Evolutionary conservation across 2,888 invertebrate species (phyloP).

Genomic region (Sphaerophoria taeniata): DNA sequence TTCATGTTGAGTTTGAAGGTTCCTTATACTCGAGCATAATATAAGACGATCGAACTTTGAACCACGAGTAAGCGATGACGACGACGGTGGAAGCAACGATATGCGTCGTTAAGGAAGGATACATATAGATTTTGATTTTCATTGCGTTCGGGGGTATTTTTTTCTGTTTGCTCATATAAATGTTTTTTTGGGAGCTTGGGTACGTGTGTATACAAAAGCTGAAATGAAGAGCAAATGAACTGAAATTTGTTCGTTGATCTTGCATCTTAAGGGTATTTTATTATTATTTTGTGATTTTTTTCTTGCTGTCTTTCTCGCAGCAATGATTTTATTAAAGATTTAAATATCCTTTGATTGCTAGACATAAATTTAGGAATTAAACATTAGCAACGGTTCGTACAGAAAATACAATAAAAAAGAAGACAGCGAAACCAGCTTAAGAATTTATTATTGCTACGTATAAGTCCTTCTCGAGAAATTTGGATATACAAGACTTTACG

Average conservation of each 20-base stretch:
- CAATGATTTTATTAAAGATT: conserved; percentile 13
- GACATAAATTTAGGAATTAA: conserved; percentile 5
- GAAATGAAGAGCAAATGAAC: conserved; percentile 49
- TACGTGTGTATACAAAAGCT: conserved; percentile 36
- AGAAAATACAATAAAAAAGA: background rate
- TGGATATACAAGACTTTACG: background rate
- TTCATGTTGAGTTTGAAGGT: conserved; percentile 69
- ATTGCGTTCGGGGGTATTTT: conserved; percentile 27
- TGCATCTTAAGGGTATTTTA: conserved; percentile 13
- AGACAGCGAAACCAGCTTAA: background rate
- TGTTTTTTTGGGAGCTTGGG: background rate
- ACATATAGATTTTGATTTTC: conserved; percentile 41
- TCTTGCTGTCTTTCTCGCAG: background rate
- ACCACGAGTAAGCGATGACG: background rate
- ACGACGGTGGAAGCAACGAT: background rate
- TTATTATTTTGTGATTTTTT: background rate
- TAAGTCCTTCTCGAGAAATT: background rate
- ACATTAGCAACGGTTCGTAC: background rate
- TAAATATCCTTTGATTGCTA: conserved; percentile 19
- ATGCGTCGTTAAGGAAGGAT: conserved; percentile 27
- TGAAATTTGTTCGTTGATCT: background rate
- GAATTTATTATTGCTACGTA: background rate
- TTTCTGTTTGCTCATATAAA: background rate
- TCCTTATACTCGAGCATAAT: conserved; percentile 41
- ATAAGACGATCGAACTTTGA: background rate